Evolutionary conservation across 2,888 invertebrate species (phyloP).

Genomic region (Nasonovia ribisnigri): DNA sequence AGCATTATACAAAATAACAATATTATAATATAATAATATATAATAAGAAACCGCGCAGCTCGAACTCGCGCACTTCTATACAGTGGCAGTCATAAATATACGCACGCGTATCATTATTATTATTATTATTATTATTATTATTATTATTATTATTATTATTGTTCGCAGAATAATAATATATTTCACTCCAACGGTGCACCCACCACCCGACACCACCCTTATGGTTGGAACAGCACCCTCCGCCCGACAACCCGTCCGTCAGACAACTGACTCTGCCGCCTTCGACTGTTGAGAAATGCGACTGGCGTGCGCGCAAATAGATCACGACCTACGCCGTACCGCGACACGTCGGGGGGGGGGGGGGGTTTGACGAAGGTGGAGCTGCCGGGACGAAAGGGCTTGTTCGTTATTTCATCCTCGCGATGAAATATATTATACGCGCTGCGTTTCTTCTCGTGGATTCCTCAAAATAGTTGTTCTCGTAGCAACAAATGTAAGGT

Average conservation of each 20-base stretch:
- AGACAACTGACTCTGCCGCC: neutral
- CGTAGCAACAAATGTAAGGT: neutral
- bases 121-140: neutral
- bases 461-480: neutral
- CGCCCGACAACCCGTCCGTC: neutral
- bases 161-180: conserved; percentile 8
- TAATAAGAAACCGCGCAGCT: neutral
- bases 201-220: neutral
- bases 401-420: neutral
- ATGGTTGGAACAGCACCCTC: neutral
- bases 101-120: neutral
- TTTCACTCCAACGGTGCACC: neutral
- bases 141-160: neutral
- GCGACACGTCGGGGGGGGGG: conserved; percentile 22
- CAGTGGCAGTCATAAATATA: conserved; percentile 2
- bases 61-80: too few species aligned
- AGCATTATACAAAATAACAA: neutral
- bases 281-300: conserved; percentile 55
- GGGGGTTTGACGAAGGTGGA: conserved; percentile 49
- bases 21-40: neutral
- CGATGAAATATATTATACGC: neutral
- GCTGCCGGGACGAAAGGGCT: neutral
- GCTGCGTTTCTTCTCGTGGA: neutral
- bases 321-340: conserved; percentile 45
- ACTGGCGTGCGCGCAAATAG: conserved; percentile 50